Evolutionary conservation across 2,888 invertebrate species (phyloP).

Genomic region (Chymomyza caudatula): DNA sequence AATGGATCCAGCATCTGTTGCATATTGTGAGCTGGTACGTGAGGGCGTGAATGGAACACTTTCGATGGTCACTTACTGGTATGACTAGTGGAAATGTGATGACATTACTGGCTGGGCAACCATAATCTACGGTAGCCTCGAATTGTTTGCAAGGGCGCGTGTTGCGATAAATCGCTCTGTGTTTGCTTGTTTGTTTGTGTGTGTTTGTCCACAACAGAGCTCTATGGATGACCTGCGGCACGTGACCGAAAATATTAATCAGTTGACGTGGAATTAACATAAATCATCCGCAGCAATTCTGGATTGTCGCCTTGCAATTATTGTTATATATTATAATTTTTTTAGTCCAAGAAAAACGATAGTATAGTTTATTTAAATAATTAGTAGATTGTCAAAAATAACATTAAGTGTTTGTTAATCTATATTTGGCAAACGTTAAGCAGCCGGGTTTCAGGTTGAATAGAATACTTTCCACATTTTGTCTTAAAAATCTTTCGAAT

Average conservation of each 20-base stretch:
- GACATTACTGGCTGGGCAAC: conserved; percentile 34
- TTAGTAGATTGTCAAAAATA: too few relatives aligned
- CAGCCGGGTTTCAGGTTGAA: too few relatives aligned
- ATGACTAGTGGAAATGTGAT: conserved; percentile 28
- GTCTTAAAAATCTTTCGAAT: too few relatives aligned
- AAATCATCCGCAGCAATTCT: conserved; percentile 70
- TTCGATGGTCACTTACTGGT: conserved; percentile 28
- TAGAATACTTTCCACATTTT: too few relatives aligned
- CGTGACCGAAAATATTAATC: conserved; percentile 77
- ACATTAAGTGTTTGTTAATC: too few relatives aligned
- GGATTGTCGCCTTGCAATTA: conserved; percentile 37
- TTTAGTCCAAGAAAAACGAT: too few relatives aligned
- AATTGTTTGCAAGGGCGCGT: conserved; percentile 46
- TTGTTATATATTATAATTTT: not conserved
- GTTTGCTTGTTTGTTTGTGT: conserved; percentile 12
- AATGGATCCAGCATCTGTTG: conserved; percentile 59
- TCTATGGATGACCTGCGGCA: conserved; percentile 57
- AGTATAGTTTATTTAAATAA: too few relatives aligned
- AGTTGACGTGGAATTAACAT: conserved; percentile 75
- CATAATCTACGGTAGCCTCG: conserved; percentile 4
- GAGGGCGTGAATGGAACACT: conserved; percentile 33
- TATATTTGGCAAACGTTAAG: too few relatives aligned
- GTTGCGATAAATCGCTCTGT: conserved; percentile 41
- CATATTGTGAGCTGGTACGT: conserved; percentile 49
- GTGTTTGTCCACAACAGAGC: conserved; percentile 26